Percentiles rank a stretch among this genome's conserved stretches.
Evolutionary conservation across 2,888 invertebrate species (phyloP).

Genomic region (Rotaria magnacalcarata): DNA sequence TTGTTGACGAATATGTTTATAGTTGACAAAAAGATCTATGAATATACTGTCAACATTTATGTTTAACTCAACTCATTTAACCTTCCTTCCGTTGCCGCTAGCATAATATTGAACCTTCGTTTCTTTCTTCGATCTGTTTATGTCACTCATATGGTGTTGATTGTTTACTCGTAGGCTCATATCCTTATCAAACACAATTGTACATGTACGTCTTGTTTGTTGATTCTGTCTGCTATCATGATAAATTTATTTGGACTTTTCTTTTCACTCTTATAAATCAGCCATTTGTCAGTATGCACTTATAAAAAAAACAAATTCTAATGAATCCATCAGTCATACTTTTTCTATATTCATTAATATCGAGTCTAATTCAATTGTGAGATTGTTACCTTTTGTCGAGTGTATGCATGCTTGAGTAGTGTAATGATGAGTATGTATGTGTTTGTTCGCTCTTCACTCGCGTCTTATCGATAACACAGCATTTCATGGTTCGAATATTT

Average conservation of each 20-base stretch:
- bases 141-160: neutral
- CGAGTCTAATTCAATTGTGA: neutral
- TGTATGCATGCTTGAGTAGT: slow-evolving; percentile 23
- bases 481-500: slow-evolving; percentile 26
- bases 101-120: neutral
- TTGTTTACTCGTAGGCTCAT: neutral
- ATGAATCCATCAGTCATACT: neutral
- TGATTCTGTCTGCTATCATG: neutral
- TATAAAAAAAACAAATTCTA: neutral
- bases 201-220: neutral
- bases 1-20: neutral
- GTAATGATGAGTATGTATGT: neutral
- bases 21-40: neutral
- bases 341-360: neutral
- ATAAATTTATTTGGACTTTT: neutral
- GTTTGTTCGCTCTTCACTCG: neutral
- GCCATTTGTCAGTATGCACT: neutral
- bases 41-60: neutral
- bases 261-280: neutral
- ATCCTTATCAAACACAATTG: neutral
- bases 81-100: neutral
- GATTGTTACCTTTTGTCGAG: slow-evolving; percentile 10
- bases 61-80: neutral
- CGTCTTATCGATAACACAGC: slow-evolving; percentile 12
- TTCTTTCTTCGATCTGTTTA: neutral